These are phyloP conservation scores for Nothobranchius furzeri DNA, from an alignment of 2,113 vertebrate species.

Conservation along the genomic window DNA sequence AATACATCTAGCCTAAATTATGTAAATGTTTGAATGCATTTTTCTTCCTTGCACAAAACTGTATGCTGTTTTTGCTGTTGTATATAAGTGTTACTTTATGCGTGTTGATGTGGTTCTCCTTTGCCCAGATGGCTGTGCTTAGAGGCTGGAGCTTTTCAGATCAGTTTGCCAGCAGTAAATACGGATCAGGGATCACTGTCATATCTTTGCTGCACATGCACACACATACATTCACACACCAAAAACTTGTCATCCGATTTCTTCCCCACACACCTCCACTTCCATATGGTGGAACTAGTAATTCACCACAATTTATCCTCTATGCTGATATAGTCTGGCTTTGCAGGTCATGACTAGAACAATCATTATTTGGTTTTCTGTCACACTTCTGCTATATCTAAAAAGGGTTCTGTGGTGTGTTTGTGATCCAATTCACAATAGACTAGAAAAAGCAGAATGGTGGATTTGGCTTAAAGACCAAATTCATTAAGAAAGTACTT, in stretches of 20 bases:
- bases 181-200: slow-evolving; percentile 77
- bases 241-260: slow-evolving; percentile 55
- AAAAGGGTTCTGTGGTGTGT: neutral
- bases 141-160: slow-evolving; percentile 63
- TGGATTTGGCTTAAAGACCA: neutral
- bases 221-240: slow-evolving; percentile 21
- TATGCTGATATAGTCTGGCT: slow-evolving; percentile 40
- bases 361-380: slow-evolving; percentile 38
- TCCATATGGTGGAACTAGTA: slow-evolving; percentile 66
- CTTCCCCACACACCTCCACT: slow-evolving; percentile 52
- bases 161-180: slow-evolving; percentile 74
- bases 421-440: slow-evolving; percentile 22
- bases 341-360: slow-evolving; percentile 48
- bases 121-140: slow-evolving; percentile 72
- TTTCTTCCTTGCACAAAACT: slow-evolving; percentile 3
- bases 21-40: slow-evolving; percentile 4
- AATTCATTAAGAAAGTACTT: no score
- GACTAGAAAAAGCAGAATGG: neutral
- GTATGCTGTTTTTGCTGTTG: slow-evolving; percentile 21
- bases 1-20: slow-evolving; percentile 8
- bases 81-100: slow-evolving; percentile 37
- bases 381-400: slow-evolving; percentile 34
- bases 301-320: slow-evolving; percentile 55
- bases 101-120: slow-evolving; percentile 47
- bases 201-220: slow-evolving; percentile 37